phyloP scores from a whole-genome alignment of 2,797 vertebrate genomes.

The Esox masquinongy region DNA sequence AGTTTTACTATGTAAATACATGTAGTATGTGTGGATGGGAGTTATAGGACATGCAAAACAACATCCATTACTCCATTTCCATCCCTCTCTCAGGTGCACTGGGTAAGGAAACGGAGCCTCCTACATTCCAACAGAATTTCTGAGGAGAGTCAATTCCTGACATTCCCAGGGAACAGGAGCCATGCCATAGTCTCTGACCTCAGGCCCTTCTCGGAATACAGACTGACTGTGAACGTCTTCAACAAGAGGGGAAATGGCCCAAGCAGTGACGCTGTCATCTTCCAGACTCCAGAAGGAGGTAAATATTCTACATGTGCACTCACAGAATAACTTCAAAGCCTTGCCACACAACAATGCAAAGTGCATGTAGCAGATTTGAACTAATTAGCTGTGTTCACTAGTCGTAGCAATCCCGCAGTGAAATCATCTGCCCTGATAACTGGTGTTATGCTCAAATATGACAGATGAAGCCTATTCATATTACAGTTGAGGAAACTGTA shows the following conservation, averaged over 20 bases:
- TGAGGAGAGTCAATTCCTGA: slow-evolving; percentile 77
- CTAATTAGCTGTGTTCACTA: too few species aligned
- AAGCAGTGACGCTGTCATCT: slow-evolving; percentile 79
- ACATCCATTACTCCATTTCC: background rate
- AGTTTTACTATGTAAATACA: background rate
- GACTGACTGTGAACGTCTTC: slow-evolving; percentile 84
- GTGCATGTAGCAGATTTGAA: too few species aligned
- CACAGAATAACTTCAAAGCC: background rate
- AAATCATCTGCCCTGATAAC: slow-evolving; percentile 10
- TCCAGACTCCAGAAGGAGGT: slow-evolving; percentile 95
- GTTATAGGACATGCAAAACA: background rate
- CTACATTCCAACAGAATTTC: slow-evolving; percentile 77
- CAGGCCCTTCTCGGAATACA: slow-evolving; percentile 89
- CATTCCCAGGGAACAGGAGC: slow-evolving; percentile 80
- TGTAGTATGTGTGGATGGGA: background rate
- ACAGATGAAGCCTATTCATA: background rate
- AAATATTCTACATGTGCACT: slow-evolving; percentile 41
- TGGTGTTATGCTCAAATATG: background rate
- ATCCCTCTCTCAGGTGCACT: slow-evolving; percentile 78
- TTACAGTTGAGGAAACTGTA: background rate
- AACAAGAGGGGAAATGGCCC: slow-evolving; percentile 91
- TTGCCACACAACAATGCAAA: background rate
- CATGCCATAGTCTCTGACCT: slow-evolving; percentile 84
- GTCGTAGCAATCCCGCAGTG: background rate
- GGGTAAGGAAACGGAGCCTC: slow-evolving; percentile 81